phyloP scores from a whole-genome alignment of 2,113 vertebrate species.

The Pristiophorus japonicus region DNA sequence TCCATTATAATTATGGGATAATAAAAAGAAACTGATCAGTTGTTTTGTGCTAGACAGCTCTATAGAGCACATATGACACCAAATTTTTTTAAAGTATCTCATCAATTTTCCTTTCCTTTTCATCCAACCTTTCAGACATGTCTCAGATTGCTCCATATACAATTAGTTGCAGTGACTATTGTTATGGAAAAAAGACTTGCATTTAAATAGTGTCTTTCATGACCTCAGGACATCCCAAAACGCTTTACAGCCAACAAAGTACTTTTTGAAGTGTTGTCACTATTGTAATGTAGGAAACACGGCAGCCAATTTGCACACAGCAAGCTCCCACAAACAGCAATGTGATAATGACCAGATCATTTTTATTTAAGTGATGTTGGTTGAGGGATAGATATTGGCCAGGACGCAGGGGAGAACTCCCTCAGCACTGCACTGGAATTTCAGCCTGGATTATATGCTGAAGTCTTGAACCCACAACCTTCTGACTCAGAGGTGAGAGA shows the following conservation, averaged over 20 bases:
- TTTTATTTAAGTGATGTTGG: not conserved
- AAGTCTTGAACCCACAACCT: not conserved
- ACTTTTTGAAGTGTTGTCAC: not conserved
- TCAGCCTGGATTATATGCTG: not conserved
- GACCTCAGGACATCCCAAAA: not conserved
- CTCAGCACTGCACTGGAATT: not conserved
- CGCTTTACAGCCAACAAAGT: not conserved
- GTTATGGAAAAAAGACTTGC: not conserved
- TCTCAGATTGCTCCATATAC: not conserved
- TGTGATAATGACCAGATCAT: not conserved
- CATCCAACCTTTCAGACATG: not conserved
- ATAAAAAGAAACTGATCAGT: conserved; percentile 29
- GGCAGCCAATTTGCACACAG: not conserved
- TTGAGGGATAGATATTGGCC: not conserved
- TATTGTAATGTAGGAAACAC: not conserved
- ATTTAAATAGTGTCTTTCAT: not conserved
- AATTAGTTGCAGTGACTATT: not conserved
- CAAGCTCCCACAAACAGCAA: too few species aligned
- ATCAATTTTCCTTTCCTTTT: conserved; percentile 3
- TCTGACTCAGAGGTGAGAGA: not conserved
- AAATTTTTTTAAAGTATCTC: not conserved
- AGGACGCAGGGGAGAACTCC: not conserved
- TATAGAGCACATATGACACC: not conserved
- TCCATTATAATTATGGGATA: conserved; percentile 34
- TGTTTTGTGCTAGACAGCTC: not conserved